A percentile compares a stretch with the other conserved stretches of the same genome.
Conservation (phyloP, 2,113 vertebrate genomes). For the Puntigrus tetrazona region DNA sequence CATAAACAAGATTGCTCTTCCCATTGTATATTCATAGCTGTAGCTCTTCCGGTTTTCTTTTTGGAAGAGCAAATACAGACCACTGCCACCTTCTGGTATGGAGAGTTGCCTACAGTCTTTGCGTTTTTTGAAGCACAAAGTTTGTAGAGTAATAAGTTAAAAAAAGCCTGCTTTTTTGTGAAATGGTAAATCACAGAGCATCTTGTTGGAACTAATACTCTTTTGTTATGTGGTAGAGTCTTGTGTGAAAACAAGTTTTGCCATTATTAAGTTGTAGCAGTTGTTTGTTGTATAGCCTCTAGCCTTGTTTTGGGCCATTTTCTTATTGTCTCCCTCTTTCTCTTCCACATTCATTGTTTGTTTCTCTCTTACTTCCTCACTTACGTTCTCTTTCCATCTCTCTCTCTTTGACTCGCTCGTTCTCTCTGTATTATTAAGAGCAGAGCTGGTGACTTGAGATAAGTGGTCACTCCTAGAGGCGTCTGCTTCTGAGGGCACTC, state of each 20-base stretch:
- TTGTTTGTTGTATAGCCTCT: slow-evolving; percentile 5
- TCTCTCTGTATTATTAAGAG: slow-evolving; percentile 72
- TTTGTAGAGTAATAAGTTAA: too few species aligned
- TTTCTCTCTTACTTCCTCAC: not conserved
- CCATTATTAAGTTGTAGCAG: not conserved
- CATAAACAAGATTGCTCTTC: not conserved
- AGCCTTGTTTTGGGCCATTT: not conserved
- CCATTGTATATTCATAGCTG: not conserved
- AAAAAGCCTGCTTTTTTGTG: not conserved
- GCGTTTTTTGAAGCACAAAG: not conserved
- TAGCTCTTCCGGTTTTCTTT: not conserved
- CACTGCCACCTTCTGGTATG: not conserved
- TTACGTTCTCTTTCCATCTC: not conserved
- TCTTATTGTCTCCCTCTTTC: not conserved
- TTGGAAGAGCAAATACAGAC: not conserved
- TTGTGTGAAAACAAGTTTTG: slow-evolving; percentile 13
- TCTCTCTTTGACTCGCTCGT: not conserved
- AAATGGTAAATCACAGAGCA: not conserved
- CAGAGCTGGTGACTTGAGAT: slow-evolving; percentile 75
- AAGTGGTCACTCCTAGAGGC: slow-evolving; percentile 78
- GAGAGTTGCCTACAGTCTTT: not conserved
- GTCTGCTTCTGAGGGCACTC: slow-evolving; percentile 76
- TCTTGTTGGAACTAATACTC: not conserved
- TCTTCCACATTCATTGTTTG: not conserved
- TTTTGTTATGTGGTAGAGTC: not conserved